These are phyloP conservation scores for Adrianichthys oophorus DNA, from an alignment of 2,797 vertebrate species.

Conservation along the genomic window DNA sequence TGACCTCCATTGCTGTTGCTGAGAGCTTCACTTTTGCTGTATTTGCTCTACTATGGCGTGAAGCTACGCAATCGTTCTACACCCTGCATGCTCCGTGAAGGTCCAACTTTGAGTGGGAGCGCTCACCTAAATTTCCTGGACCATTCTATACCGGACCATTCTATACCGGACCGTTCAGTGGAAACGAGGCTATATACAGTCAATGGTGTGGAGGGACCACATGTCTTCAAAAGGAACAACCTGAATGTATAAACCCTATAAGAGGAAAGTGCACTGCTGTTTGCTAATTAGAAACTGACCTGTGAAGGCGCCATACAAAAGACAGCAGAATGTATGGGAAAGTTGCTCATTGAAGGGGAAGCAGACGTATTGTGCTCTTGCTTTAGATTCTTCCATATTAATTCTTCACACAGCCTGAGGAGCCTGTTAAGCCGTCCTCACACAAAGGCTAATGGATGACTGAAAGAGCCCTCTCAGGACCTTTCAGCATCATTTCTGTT, in stretches of 20 bases:
- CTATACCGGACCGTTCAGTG: no score
- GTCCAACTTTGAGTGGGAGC: no score
- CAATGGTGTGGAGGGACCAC: constrained; percentile 8
- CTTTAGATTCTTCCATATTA: constrained; percentile 48
- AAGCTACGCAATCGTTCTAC: no score
- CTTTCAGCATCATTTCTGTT: constrained; percentile 75
- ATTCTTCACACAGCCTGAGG: constrained; percentile 54
- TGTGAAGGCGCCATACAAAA: constrained; percentile 15
- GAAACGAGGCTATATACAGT: no score
- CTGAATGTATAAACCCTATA: constrained; percentile 40
- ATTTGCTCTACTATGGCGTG: no score
- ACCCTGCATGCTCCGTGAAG: no score
- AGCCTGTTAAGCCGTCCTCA: constrained; percentile 74
- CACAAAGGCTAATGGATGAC: constrained; percentile 75
- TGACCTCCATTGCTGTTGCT: no score
- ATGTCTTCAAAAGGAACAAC: constrained; percentile 69
- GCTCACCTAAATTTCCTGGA: no score
- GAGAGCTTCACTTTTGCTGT: no score
- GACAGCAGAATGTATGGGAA: constrained; percentile 8
- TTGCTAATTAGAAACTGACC: constrained; percentile 28
- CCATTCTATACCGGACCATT: no score
- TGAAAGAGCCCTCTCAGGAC: constrained; percentile 72
- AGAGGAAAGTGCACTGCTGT: constrained; percentile 25
- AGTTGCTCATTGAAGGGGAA: constrained; percentile 11
- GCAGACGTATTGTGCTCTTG: constrained; percentile 32